Evolutionary conservation across 2,888 invertebrate genomes (phyloP), one percentile per base, ranked within the genome.

Genomic region (Meliscaeva auricollis): DNA sequence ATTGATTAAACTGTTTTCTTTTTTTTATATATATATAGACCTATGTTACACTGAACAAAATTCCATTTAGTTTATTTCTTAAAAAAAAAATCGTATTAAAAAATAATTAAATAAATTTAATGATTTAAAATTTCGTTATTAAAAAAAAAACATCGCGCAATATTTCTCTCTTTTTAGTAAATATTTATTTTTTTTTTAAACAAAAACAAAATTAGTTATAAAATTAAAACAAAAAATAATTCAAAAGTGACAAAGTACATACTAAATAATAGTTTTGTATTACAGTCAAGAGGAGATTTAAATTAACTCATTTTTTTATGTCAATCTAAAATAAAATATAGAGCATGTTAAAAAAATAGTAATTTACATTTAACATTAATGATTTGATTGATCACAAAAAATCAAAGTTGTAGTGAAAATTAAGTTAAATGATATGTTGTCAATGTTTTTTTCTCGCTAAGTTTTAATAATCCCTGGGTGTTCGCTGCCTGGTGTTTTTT

Each of bases 131-230:
- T 69, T 70, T 50, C 32, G 35, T 70, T 66, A 58, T 38, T 0
- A 35, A 35, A 35, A 2, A 35, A 26, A 15, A 38, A 62, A 69
- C 70, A 72, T 76, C 62, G 32, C 68, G 82, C 82, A 82, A 82
- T 82, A 82, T 79, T 48, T 64, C 30, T 76, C 30, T 76, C 52
- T 38, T 38, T 58, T 60, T 66, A 75, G 35, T 70, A 52, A 69
- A 74, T 76, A 70, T 81, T 80, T 66, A 70, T 30, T 62, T 48
- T n/a, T n/a, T n/a, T n/a, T n/a, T n/a, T n/a, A n/a, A n/a, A n/a
- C 52, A 64, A 26, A 44, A 60, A 48, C n/a, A 64, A 69, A 35
- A 76, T 38, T 69, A 32, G 52, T 38, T 13, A 56, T 6, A 35
- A 22, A 46, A 11, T 13, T 52, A 35, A 26, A 20, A 35, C 9